Percentiles rank a stretch among this genome's conserved stretches.
These are phyloP conservation scores for Knipowitschia caucasica DNA, from an alignment of 2,797 vertebrate genomes.

Conservation along the genomic window DNA sequence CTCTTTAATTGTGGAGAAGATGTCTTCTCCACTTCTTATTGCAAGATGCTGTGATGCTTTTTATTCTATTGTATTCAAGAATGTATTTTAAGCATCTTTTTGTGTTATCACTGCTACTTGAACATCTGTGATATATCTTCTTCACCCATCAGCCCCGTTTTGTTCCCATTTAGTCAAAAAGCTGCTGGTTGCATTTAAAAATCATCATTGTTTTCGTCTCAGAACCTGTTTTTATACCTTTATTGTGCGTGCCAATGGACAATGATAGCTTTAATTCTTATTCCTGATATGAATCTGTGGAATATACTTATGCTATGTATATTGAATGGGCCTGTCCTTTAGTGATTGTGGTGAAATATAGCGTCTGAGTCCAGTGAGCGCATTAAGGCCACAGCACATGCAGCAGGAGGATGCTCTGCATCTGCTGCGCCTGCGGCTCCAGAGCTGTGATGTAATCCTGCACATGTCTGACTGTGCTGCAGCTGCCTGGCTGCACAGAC, in stretches of 20 bases:
- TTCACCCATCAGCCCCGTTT: neutral
- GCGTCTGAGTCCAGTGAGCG: neutral
- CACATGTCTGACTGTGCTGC: slow-evolving; percentile 29
- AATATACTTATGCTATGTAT: too few species aligned
- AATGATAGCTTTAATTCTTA: too few species aligned
- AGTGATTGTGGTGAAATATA: neutral
- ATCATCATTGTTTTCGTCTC: neutral
- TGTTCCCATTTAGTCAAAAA: neutral
- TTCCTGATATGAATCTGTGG: too few species aligned
- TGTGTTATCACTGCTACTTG: neutral
- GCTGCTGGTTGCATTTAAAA: neutral
- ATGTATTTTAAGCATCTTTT: neutral
- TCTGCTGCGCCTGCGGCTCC: slow-evolving; percentile 28
- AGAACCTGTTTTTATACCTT: neutral
- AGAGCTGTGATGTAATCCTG: slow-evolving; percentile 67
- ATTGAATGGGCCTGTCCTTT: neutral
- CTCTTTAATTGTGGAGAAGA: too few species aligned
- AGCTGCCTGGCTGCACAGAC: slow-evolving; percentile 1
- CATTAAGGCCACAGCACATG: neutral
- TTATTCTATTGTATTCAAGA: neutral
- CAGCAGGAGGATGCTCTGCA: slow-evolving; percentile 23
- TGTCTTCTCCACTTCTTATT: too few species aligned
- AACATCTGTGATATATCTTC: neutral
- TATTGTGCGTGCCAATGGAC: neutral
- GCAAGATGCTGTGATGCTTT: neutral